These are phyloP conservation scores for Lacerta viridis DNA, from an alignment of 2,797 vertebrate species.

Conservation along the genomic window DNA sequence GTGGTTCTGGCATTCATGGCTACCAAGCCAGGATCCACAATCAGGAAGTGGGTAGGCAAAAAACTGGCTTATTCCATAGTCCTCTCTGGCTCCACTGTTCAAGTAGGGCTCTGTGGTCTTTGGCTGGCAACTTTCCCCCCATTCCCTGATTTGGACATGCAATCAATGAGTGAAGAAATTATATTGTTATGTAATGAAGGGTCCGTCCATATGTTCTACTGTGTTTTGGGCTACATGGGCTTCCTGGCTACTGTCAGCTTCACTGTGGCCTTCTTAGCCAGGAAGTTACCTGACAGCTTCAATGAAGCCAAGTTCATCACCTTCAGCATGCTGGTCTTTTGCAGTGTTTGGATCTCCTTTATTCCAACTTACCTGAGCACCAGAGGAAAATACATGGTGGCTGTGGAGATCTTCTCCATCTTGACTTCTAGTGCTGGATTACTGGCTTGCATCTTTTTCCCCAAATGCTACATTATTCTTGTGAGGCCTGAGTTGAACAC, in stretches of 20 bases:
- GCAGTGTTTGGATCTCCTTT: no score
- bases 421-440: no score
- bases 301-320: constrained; percentile 5
- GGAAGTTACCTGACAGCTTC: background rate
- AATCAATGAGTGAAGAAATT: background rate
- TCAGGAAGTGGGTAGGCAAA: background rate
- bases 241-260: no score
- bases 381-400: no score
- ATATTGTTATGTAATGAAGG: background rate
- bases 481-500: no score
- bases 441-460: no score
- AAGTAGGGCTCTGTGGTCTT: background rate
- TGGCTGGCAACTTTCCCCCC: background rate
- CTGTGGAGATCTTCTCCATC: no score
- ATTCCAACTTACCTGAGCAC: no score
- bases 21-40: background rate
- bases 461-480: no score
- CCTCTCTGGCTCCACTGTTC: background rate
- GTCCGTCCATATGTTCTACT: background rate
- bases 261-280: background rate
- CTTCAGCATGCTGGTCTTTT: background rate
- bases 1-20: no score
- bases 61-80: background rate
- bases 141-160: background rate
- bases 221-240: no score